These are phyloP conservation scores for Pagrus major DNA, from an alignment of 2,113 vertebrate species.

Conservation along the genomic window DNA sequence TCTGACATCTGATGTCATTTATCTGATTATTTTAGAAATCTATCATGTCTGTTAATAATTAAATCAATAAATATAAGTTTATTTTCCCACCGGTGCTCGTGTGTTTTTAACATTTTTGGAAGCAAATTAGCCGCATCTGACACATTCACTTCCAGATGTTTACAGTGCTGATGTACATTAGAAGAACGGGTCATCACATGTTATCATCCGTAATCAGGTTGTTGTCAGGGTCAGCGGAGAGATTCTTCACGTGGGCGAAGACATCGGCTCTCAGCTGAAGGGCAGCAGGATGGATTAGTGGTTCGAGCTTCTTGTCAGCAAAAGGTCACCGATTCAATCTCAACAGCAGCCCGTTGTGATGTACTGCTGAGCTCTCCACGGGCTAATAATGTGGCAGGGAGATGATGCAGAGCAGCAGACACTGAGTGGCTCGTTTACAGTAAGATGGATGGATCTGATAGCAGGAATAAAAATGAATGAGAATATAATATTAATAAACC, in stretches of 20 bases:
- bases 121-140: neutral
- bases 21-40: conserved; percentile 8
- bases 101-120: conserved; percentile 26
- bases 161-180: neutral
- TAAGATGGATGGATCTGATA: neutral
- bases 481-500: neutral
- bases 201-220: neutral
- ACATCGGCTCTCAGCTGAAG: neutral
- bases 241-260: neutral
- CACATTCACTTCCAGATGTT: neutral
- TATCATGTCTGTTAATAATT: neutral
- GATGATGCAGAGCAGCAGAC: neutral
- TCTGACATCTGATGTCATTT: neutral
- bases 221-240: conserved; percentile 7
- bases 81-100: neutral
- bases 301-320: neutral
- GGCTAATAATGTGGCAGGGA: neutral
- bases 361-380: neutral
- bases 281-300: conserved; percentile 19
- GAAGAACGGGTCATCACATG: neutral
- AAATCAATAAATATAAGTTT: conserved; percentile 14
- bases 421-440: neutral
- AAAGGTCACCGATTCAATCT: conserved; percentile 43
- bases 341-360: neutral
- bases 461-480: neutral